Base-by-base conservation (phyloP, 2,113 vertebrate species). In the Monarcha castaneiventris region DNA sequence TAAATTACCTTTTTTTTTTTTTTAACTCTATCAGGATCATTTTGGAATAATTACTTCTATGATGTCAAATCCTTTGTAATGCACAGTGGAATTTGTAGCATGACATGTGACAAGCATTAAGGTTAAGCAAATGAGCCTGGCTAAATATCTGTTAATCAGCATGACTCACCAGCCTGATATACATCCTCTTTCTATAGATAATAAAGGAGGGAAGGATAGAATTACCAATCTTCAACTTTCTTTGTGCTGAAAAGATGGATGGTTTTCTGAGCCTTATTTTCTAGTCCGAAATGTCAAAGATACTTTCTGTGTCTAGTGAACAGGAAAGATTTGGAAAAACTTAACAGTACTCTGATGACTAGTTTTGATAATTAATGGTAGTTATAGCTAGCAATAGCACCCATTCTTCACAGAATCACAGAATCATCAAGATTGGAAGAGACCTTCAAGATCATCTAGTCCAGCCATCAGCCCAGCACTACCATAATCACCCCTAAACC, bases 41-140 rank as follows among this genome's bases (percentile, higher is more conserved):
- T 97, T 97, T 97, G 91, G 94, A 94, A 96, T 90, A 97, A 98
- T 98, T 98, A 79, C 86, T 93, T 87, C 69, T 71, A 91, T 83
- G 96, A 97, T 97, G 94, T 95, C 93, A 97, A 96, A 91, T 93
- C 84, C 74, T 83, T 91, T 96, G 68, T 92, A 93, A 93, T 72
- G 72, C 46, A 74, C 90, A 93, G 79, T 76, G 68, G 91, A 96
- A 82, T 96, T 93, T 94, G 56, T 82, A 71, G 25, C 74, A 62
- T 81, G 89, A 59, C 73, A 84, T 77, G 94, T 84, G 96, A 92
- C 48, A 56, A 84, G 77, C 72, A 81, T 82, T 68, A 71, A 86
- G 63, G 63, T 81, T 85, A 87, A 81, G 81, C 58, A 95, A 87
- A 96, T 89, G 80, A 96, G 75, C 44, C 61, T 88, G 78, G 35